Evolutionary conservation across 2,797 vertebrate genomes (phyloP), one percentile per base, ranked within the genome.

Genomic region (Typhlichthys subterraneus): DNA sequence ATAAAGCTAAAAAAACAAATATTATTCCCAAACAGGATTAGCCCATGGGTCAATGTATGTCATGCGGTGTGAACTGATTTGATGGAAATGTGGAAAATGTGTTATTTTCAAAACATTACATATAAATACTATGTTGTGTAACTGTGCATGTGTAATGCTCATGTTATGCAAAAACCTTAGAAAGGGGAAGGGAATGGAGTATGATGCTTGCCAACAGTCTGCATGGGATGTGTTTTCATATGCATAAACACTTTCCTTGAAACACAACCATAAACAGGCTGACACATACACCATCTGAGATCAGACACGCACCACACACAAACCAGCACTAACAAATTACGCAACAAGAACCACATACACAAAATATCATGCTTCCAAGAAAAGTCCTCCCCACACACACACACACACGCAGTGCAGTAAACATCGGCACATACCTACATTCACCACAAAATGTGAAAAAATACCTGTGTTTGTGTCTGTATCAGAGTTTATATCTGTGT

Each of bases 221-320:
- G 59, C 76, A 77, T 74, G 64, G 65, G 63, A 79, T 19, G 10
- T 66, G 67, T 53, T 49, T 53, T 62, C 74, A 66, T 61, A 33
- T 42, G 65, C 61, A 47, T 77, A 82, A 82, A 86, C 80, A 85
- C 80, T 83, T 81, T 83, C 75, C 70, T 73, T 10, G 75, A 73
- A 72, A 85, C 59, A 70, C 67, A 50, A 59, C 6, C 46, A 78
- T 80, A 81, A 81, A 29, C 46, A 57, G 45, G 42, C 45, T 2
- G 31, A 11, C 54, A 52, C 51, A 48, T 48, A 48, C 4, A 48
- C n/a, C 12, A 48, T 31, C 13, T 31, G 33, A 13, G 29, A 55
- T 14, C 31, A 19, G n/a, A 45, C 45, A 59, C 47, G 13, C 57
- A 57, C 53, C 45, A 65, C 48, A 62, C 53, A 58, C 48, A 55